Percentiles rank a stretch among this genome's conserved stretches.
Conservation (phyloP, 2,888 invertebrate species). For the Loripinus fragilis region DNA sequence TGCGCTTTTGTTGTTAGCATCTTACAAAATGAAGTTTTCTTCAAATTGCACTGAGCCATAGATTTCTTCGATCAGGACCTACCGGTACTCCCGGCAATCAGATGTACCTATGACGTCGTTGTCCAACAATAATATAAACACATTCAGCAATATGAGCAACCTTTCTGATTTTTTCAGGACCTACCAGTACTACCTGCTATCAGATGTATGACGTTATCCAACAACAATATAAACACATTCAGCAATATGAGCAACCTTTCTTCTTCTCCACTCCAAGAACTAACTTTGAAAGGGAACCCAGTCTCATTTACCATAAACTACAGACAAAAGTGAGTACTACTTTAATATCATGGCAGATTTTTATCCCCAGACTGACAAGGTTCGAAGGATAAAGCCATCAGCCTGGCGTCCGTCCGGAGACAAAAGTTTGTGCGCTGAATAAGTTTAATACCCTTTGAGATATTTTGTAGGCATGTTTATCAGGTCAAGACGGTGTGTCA, state of each 20-base stretch:
- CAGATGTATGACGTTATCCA: conserved; percentile 59
- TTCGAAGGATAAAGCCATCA: too few species aligned
- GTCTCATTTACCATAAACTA: conserved; percentile 75
- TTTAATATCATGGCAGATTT: too few species aligned
- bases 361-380: too few species aligned
- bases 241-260: conserved; percentile 64
- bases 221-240: conserved; percentile 70
- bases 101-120: conserved; percentile 62
- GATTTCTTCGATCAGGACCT: too few species aligned
- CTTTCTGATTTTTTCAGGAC: conserved; percentile 67
- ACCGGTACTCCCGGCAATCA: conserved; percentile 68
- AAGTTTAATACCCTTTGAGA: too few species aligned
- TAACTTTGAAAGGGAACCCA: conserved; percentile 75
- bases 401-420: too few species aligned
- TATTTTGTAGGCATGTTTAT: too few species aligned
- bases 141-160: conserved; percentile 64
- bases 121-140: conserved; percentile 69
- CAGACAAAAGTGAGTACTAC: conserved; percentile 77
- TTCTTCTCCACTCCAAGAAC: conserved; percentile 65
- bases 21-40: too few species aligned
- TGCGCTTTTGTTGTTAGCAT: too few species aligned
- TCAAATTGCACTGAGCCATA: too few species aligned
- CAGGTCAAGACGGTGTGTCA: too few species aligned
- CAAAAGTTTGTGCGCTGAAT: too few species aligned
- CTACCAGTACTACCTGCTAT: conserved; percentile 71